phyloP scores from a whole-genome alignment of 1,140 invertebrate species.

The Philopotamus ludificatus region DNA sequence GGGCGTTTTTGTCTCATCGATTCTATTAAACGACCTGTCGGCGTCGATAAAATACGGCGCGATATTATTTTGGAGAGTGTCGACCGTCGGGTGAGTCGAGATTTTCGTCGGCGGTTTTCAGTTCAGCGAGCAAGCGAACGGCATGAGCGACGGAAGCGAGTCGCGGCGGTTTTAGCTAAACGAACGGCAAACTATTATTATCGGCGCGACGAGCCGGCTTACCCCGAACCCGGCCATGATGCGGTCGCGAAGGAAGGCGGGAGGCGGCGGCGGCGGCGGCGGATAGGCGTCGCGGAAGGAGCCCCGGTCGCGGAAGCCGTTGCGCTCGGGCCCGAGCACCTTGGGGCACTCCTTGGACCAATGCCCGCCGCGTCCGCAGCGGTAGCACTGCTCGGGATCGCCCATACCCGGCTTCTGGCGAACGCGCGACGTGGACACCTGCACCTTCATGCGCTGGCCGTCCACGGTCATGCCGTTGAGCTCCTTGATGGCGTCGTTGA shows the following conservation, averaged over 20 bases:
- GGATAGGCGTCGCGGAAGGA: conserved; percentile 81
- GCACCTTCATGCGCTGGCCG: conserved; percentile 84
- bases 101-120: too few relatives aligned
- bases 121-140: neutral
- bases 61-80: too few relatives aligned
- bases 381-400: conserved; percentile 90
- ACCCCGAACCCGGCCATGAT: conserved; percentile 84
- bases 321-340: conserved; percentile 71
- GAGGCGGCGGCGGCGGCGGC: conserved; percentile 74
- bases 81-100: too few relatives aligned
- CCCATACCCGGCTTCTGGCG: conserved; percentile 92
- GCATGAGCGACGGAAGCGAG: neutral
- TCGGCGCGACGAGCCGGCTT: conserved; percentile 52
- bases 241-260: conserved; percentile 81
- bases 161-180: neutral
- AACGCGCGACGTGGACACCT: conserved; percentile 87
- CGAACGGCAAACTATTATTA: too few relatives aligned
- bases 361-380: conserved; percentile 89
- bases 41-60: too few relatives aligned
- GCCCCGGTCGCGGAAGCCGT: conserved; percentile 78
- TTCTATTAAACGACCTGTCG: too few relatives aligned
- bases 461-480: conserved; percentile 81
- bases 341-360: conserved; percentile 93
- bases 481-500: conserved; percentile 83
- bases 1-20: too few relatives aligned